Evolutionary conservation across 2,888 invertebrate species (phyloP), one percentile per base, ranked within the genome.

Genomic region (Pachliopta kotzebuea): DNA sequence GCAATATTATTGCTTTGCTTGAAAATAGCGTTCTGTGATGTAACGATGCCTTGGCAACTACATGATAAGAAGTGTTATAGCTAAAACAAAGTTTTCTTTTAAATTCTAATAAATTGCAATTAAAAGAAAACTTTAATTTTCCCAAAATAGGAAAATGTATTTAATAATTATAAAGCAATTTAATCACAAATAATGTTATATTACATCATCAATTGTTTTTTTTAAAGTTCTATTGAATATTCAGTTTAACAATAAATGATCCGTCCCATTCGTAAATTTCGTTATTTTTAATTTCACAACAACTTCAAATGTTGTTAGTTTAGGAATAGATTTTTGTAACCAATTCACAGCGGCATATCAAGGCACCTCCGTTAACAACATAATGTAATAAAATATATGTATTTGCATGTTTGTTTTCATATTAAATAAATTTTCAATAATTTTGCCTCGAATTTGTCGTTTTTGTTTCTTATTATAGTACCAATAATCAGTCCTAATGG

Each of bases 371-470:
- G 76, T 75, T 68, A 76, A 76, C 83, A 84, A 80, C 77, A 75
- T 77, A 77, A 76, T 81, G 81, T 84, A 78, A 77, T 74, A 84
- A 79, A 82, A 83, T 74, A 86, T 86, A 86, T 88, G 88, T 90
- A 90, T 78, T 85, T 86, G 89, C 89, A 88, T 90, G 86, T 84
- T 88, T 88, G 85, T 88, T 88, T 88, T 87, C 77, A 81, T 73
- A 73, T 80, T 86, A 77, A 88, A 81, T 89, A 89, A 90, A 88
- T 73, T 79, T 76, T 79, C 83, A 74, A 78, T 72, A 77, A 76
- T 75, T 74, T 60, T 56, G 50, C 50, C 50, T 52, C 23, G 21
- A 9, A 52, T 21, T 52, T 52, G 11, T 17, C 14, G 31, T 20
- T 31, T 71, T 72, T 70, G 58, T 63, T 67, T 66, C 57, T 23